Evolutionary conservation across 30 jellyfish, hydroid and myxozoan species (phyloP), one percentile per base, ranked within the genome.

Genomic region (Sanderia malayensis): DNA sequence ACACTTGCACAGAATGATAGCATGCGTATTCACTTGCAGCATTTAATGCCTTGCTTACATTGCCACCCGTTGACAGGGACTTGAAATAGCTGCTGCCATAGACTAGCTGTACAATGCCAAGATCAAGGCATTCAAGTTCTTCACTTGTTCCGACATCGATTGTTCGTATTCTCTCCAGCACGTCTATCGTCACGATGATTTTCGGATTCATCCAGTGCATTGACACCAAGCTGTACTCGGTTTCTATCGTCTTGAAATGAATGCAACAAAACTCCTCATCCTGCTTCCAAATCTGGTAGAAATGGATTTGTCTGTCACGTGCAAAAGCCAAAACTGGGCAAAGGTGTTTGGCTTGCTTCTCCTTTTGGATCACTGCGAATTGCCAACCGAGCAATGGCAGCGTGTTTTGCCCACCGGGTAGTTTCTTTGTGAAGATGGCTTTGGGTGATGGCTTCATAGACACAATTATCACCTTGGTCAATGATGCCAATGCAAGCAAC

Each of bases 11-110:
- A 17, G 99, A 93, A 37, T 93, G 99, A 72, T 83, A 93, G 44
- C 99, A 93, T 10, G 95, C 99, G 53, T 83, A 79, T 45, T 75
- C 95, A 71, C 99, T 86, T 31, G 99, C 99, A 19, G 95, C 94
- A 60, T 81, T 93, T 25, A 93, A 60, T 0, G 99, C 99, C 49
- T 62, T 74, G 74, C 99, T 93, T 6, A 93, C 99, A 60, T 93
- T 93, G 4, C 99, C 99, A 2, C 99, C 99, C 20, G 99, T 93
- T 26, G 99, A 73, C 24, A 93, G 58, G 18, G 99, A 93, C 70
- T 87, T 85, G 84, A 93, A 93, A 70, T 85, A 93, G 70, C 99
- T 93, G 70, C 99, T 93, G 44, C 96, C 96, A 60, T 93, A 93
- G 18, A 93, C 99, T 15, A 93, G 89, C 28, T 84, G 86, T 0